Evolutionary conservation across 2,888 invertebrate genomes (phyloP), one percentile per base, ranked within the genome.

Genomic region (Leucozona laternaria): DNA sequence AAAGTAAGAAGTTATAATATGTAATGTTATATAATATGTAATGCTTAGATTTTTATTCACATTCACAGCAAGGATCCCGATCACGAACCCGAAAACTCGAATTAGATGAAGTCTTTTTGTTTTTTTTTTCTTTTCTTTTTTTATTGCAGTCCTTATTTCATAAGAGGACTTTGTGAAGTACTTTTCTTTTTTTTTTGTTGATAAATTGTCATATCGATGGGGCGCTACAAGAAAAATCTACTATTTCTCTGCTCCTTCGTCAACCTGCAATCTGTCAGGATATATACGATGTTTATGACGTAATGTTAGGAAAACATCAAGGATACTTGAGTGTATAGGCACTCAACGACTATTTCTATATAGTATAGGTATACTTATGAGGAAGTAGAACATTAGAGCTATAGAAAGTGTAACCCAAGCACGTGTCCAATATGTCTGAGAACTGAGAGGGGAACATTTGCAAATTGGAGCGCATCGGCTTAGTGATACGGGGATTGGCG

Each of bases 251-350:
- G 31, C 20, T 37, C 34, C 55, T 84, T 84, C 40, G 28, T 37
- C 34, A 85, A 85, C 73, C 71, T 72, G 81, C 85, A 85, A 85
- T 85, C 85, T 81, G 72, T 85, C 85, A 77, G 85, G 60, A 81
- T 81, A 72, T 81, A 72, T 34, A 68, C 48, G 72, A 84, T 66
- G 76, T 64, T 71, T 37, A 68, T 81, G 85, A 84, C 71, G 80
- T 66, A 85, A 80, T 60, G 71, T 60, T 72, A 43, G 43, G 53
- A 53, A 68, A 77, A 70, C 48, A 77, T 81, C 60, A 68, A 77
- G 77, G 15, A 81, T 80, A n/a, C 79, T 79, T 76, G 25, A 64
- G 37, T 71, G 64, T 66, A n/a, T n/a, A 76, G 66, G 79, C 79
- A 79, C 80, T 80, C 72, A 66, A 66, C 45, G 79, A 79, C 48